A percentile compares a stretch with the other conserved stretches of the same genome.
Conservation (phyloP, 2,113 vertebrate species). For the Chrysochloris asiatica region DNA sequence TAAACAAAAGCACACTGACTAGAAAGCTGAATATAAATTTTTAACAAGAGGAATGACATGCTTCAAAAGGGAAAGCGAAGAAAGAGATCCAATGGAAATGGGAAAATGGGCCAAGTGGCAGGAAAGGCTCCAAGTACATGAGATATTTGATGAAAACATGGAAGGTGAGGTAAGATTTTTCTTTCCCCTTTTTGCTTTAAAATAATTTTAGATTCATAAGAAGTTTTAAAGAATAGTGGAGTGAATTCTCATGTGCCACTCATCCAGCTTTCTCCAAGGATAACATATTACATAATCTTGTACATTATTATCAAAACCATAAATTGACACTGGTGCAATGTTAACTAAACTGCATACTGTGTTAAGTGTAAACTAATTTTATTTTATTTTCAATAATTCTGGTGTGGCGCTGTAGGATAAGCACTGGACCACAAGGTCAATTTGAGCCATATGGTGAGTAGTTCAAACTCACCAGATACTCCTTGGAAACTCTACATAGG, state of each 20-base stretch:
- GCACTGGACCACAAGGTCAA: too few relatives aligned
- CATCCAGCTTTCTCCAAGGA: too few relatives aligned
- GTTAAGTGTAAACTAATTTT: neutral
- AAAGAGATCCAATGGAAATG: neutral
- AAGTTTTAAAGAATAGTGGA: neutral
- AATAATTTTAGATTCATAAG: neutral
- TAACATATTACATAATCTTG: too few relatives aligned
- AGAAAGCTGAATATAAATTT: neutral
- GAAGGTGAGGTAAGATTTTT: neutral
- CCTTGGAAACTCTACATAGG: too few relatives aligned
- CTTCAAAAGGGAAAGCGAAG: neutral
- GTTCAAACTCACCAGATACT: too few relatives aligned
- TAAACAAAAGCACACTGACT: slow-evolving; percentile 9
- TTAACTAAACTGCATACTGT: neutral
- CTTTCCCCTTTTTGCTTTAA: neutral
- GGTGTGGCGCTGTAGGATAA: too few relatives aligned
- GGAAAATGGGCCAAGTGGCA: neutral
- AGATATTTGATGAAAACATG: neutral
- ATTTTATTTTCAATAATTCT: neutral
- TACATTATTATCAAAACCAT: neutral
- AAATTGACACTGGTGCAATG: neutral
- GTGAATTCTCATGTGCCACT: neutral
- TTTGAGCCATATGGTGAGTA: too few relatives aligned
- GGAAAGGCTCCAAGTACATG: neutral
- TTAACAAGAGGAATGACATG: neutral